Evolutionary conservation across 2,888 invertebrate species (phyloP).

Genomic region (Erebia ligea): DNA sequence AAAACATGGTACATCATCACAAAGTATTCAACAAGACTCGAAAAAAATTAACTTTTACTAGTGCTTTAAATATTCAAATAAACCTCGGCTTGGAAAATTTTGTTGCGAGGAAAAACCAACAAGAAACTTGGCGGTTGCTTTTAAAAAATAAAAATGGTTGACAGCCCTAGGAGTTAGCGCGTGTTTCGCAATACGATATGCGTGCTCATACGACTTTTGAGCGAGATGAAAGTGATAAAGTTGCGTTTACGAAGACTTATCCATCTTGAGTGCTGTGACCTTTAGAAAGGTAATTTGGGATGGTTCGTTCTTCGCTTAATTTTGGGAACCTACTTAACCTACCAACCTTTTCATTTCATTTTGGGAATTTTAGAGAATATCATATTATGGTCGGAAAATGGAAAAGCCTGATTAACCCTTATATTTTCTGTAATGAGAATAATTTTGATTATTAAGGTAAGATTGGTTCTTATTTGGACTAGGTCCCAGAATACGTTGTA

Average conservation of each 20-base stretch:
- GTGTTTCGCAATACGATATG: constrained; percentile 47
- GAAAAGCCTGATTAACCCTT: not conserved
- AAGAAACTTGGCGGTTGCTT: not conserved
- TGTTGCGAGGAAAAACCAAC: not conserved
- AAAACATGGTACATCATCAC: too few species aligned
- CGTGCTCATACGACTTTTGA: constrained; percentile 38
- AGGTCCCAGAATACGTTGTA: too few species aligned
- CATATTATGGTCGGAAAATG: not conserved
- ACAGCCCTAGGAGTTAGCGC: constrained; percentile 43
- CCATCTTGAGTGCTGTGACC: constrained; percentile 34
- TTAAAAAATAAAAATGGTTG: not conserved
- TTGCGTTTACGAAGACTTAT: constrained; percentile 15
- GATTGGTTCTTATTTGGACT: too few species aligned
- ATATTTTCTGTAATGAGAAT: too few species aligned
- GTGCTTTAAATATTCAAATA: not conserved
- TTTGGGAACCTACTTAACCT: not conserved
- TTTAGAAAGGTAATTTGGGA: constrained; percentile 32
- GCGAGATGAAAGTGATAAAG: constrained; percentile 62
- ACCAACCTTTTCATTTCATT: not conserved
- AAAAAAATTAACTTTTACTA: too few species aligned
- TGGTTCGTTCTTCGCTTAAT: not conserved
- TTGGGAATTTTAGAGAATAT: not conserved
- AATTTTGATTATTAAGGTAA: too few species aligned
- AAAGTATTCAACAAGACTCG: too few species aligned
- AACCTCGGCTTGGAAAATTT: not conserved